Conservation (phyloP, 2,888 invertebrate genomes). For the Leptopilina drosophilae region DNA sequence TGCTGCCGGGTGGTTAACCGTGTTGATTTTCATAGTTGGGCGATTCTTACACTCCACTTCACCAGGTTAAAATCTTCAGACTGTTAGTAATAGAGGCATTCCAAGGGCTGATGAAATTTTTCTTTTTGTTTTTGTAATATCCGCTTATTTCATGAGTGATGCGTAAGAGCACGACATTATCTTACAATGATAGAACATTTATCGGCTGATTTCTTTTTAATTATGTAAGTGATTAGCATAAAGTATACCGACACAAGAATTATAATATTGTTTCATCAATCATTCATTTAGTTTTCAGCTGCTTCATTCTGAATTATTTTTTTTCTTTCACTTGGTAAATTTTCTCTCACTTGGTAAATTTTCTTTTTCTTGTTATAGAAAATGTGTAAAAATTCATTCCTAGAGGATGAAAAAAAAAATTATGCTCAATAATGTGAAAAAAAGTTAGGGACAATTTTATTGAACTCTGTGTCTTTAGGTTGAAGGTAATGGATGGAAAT, state of each 20-base stretch:
- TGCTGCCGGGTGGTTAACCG: slow-evolving; percentile 55
- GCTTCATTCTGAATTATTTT: too few species aligned
- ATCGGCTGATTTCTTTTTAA: slow-evolving; percentile 8
- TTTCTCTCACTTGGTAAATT: too few species aligned
- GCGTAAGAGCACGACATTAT: not conserved
- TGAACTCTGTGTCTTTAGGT: not conserved
- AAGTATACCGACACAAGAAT: not conserved
- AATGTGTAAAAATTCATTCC: too few species aligned
- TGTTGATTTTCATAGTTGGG: slow-evolving; percentile 39
- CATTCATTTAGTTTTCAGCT: not conserved
- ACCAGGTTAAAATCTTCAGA: slow-evolving; percentile 27
- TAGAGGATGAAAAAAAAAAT: too few species aligned
- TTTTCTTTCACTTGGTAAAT: too few species aligned
- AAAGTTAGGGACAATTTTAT: not conserved
- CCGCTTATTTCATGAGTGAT: not conserved
- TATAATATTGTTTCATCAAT: slow-evolving; percentile 18
- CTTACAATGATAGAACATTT: not conserved
- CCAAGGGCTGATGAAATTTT: slow-evolving; percentile 6
- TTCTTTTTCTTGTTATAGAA: too few species aligned
- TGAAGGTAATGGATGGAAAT: not conserved
- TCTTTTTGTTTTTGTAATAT: not conserved
- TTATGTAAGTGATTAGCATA: slow-evolving; percentile 26
- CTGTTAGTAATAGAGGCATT: not conserved
- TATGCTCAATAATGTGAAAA: not conserved
- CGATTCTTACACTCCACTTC: slow-evolving; percentile 10